Evolutionary conservation across 2,797 vertebrate genomes (phyloP).

Genomic region (Channa striata): DNA sequence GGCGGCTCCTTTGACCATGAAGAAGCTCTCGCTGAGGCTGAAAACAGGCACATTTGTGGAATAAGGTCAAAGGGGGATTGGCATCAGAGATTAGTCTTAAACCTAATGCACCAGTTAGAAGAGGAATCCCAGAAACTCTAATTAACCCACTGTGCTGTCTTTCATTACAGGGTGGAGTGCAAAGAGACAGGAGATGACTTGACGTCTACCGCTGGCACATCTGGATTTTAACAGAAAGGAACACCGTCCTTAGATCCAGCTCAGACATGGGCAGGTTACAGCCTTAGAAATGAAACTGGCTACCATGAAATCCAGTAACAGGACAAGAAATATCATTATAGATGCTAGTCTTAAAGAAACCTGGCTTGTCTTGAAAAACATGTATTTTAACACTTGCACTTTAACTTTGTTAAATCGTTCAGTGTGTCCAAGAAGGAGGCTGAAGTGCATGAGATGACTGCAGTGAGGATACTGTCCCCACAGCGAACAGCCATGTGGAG

Average conservation of each 20-base stretch:
- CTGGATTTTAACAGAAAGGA: too few species aligned
- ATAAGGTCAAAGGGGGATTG: not conserved
- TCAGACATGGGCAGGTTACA: not conserved
- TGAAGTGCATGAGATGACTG: not conserved
- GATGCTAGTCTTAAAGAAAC: too few species aligned
- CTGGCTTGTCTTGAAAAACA: too few species aligned
- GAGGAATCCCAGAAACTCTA: not conserved
- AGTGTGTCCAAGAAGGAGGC: too few species aligned
- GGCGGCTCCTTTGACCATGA: slow-evolving; percentile 99
- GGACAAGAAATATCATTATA: too few species aligned
- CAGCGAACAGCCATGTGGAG: slow-evolving; percentile 15
- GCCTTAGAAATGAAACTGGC: not conserved
- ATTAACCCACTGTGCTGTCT: not conserved
- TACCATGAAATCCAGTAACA: too few species aligned
- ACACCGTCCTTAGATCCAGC: not conserved
- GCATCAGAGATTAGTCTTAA: too few species aligned
- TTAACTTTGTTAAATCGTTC: too few species aligned
- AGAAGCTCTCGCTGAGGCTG: slow-evolving; percentile 98
- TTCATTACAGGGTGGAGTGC: not conserved
- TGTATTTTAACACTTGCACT: too few species aligned
- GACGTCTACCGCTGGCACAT: not conserved
- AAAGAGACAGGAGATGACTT: not conserved
- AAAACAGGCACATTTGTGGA: slow-evolving; percentile 33
- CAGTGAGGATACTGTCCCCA: slow-evolving; percentile 13
- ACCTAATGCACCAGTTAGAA: not conserved